phyloP scores from a whole-genome alignment of 2,797 vertebrate genomes.

The Enteromius unitaeniatus region DNA sequence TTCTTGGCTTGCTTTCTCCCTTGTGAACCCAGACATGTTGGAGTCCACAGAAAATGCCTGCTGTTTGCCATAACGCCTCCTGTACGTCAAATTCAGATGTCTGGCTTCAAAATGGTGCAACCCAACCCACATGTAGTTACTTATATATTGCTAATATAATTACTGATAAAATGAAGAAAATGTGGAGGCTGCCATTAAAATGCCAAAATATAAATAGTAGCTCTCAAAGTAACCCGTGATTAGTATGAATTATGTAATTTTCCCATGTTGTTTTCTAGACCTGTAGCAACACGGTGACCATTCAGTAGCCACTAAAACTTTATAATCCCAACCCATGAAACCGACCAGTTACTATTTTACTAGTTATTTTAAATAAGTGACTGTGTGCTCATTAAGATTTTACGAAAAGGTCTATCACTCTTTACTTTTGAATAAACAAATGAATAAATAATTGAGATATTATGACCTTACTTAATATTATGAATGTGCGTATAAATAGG shows the following conservation, averaged over 20 bases:
- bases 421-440: too few relatives aligned
- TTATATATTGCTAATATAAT: slow-evolving; percentile 6
- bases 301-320: neutral
- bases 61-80: neutral
- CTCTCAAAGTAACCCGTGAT: slow-evolving; percentile 24
- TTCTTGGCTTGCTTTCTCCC: slow-evolving; percentile 20
- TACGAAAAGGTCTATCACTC: too few relatives aligned
- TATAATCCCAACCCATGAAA: neutral
- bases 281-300: neutral
- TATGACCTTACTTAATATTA: too few relatives aligned
- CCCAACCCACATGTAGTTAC: neutral
- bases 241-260: slow-evolving; percentile 4
- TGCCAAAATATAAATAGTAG: slow-evolving; percentile 3
- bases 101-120: slow-evolving; percentile 3
- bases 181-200: neutral
- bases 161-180: neutral
- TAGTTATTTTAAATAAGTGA: neutral
- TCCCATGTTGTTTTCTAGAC: neutral
- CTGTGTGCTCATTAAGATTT: neutral
- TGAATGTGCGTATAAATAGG: too few relatives aligned
- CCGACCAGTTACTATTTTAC: neutral
- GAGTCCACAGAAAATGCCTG: slow-evolving; percentile 4
- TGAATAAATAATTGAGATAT: too few relatives aligned
- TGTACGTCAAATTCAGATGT: neutral
- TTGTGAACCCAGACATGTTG: neutral